Evolutionary conservation across 2,113 vertebrate genomes (phyloP).

Genomic region (Oreocharis arfaki): DNA sequence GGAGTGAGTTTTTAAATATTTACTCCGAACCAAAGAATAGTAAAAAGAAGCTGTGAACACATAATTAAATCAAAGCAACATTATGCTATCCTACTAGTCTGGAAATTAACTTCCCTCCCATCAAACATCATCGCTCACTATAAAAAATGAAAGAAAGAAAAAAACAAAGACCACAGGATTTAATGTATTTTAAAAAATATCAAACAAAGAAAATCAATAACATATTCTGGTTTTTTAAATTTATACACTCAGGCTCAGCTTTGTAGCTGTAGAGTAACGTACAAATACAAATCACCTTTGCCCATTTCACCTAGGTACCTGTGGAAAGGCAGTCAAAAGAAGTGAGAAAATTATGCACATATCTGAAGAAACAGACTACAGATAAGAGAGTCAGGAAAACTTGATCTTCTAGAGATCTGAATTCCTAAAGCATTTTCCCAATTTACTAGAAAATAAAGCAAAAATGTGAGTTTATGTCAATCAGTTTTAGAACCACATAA

Average conservation of each 20-base stretch:
- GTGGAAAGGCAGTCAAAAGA: not conserved
- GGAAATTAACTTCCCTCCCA: not conserved
- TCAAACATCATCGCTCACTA: not conserved
- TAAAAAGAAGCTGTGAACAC: not conserved
- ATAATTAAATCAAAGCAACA: not conserved
- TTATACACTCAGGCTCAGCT: not conserved
- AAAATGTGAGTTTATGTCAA: not conserved
- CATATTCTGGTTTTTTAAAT: not conserved
- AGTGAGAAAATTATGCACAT: not conserved
- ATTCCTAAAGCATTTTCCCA: not conserved
- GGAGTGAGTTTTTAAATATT: not conserved
- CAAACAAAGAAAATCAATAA: not conserved
- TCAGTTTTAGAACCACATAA: not conserved
- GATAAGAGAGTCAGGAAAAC: not conserved
- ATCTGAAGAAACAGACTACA: not conserved
- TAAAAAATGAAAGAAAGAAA: not conserved
- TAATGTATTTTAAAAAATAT: not conserved
- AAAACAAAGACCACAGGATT: not conserved
- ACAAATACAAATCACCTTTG: not conserved
- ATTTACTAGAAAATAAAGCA: not conserved
- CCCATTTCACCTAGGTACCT: not conserved
- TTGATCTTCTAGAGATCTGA: not conserved
- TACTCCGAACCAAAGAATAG: not conserved
- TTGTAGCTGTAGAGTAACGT: not conserved
- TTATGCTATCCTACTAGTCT: not conserved